phyloP scores from a whole-genome alignment of 2,113 vertebrate species.

The Daboia siamensis region DNA sequence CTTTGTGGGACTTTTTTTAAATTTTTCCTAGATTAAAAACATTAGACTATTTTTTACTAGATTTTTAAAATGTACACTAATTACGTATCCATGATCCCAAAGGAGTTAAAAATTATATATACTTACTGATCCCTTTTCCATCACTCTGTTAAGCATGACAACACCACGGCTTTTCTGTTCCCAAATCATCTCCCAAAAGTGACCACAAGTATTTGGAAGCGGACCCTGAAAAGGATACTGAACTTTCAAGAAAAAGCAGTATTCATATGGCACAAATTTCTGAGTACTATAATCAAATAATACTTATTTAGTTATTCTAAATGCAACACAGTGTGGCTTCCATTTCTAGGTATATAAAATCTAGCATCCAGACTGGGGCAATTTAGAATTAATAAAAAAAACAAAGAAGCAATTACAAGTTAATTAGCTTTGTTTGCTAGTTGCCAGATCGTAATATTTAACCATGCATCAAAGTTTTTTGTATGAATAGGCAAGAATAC shows the following conservation, averaged over 20 bases:
- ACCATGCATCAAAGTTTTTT: neutral
- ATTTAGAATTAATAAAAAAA: neutral
- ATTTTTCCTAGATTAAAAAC: neutral
- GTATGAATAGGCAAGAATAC: slow-evolving; percentile 8
- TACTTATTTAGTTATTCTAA: slow-evolving; percentile 18
- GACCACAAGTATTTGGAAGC: slow-evolving; percentile 92
- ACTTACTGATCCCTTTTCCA: slow-evolving; percentile 98
- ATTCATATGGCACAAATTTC: slow-evolving; percentile 40
- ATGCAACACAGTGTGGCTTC: slow-evolving; percentile 29
- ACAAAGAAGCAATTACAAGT: neutral
- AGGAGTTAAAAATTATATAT: accelerated
- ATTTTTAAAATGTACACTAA: neutral
- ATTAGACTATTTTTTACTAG: neutral
- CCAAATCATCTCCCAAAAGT: slow-evolving; percentile 99
- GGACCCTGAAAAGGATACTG: slow-evolving; percentile 81
- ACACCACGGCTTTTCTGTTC: slow-evolving; percentile 92
- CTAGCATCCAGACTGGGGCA: neutral
- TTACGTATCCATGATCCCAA: neutral
- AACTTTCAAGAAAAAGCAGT: slow-evolving; percentile 49
- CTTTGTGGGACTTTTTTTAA: neutral
- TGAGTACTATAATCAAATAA: slow-evolving; percentile 29
- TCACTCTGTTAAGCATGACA: slow-evolving; percentile 96
- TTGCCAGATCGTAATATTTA: slow-evolving; percentile 1
- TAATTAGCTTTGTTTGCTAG: neutral
- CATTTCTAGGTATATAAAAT: slow-evolving; percentile 30